phyloP scores from a whole-genome alignment of 2,797 vertebrate species.

The Orientallactaga sibirica region DNA sequence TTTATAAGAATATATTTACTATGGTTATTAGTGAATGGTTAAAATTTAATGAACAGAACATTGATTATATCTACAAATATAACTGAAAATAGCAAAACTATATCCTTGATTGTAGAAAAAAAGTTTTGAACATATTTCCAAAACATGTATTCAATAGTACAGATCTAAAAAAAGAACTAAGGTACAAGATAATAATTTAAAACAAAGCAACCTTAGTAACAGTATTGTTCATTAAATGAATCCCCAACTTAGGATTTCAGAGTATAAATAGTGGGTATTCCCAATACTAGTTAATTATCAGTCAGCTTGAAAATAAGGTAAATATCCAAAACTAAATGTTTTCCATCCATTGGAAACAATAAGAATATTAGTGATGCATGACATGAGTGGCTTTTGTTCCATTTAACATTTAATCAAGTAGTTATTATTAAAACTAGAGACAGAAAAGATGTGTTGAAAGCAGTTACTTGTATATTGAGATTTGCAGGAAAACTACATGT shows the following conservation, averaged over 20 bases:
- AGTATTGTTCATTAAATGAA: conserved; percentile 53
- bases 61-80: conserved; percentile 60
- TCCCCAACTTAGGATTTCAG: conserved; percentile 44
- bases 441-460: conserved; percentile 72
- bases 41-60: conserved; percentile 69
- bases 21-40: conserved; percentile 62
- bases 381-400: conserved; percentile 44
- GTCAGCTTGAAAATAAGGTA: not conserved
- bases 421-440: conserved; percentile 76
- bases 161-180: conserved; percentile 57
- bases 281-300: not conserved
- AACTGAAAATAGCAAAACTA: conserved; percentile 67
- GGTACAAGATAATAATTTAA: conserved; percentile 73
- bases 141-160: conserved; percentile 60
- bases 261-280: conserved; percentile 28
- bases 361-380: conserved; percentile 10
- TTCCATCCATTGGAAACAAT: not conserved
- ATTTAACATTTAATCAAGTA: conserved; percentile 67
- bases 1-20: conserved; percentile 67
- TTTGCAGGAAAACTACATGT: conserved; percentile 84
- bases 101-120: conserved; percentile 59
- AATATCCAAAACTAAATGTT: conserved; percentile 42
- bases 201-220: conserved; percentile 1
- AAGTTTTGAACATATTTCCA: conserved; percentile 18
- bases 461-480: conserved; percentile 69